Evolutionary conservation across 2,797 vertebrate species (phyloP).

Genomic region (Sarcophilus harrisii): DNA sequence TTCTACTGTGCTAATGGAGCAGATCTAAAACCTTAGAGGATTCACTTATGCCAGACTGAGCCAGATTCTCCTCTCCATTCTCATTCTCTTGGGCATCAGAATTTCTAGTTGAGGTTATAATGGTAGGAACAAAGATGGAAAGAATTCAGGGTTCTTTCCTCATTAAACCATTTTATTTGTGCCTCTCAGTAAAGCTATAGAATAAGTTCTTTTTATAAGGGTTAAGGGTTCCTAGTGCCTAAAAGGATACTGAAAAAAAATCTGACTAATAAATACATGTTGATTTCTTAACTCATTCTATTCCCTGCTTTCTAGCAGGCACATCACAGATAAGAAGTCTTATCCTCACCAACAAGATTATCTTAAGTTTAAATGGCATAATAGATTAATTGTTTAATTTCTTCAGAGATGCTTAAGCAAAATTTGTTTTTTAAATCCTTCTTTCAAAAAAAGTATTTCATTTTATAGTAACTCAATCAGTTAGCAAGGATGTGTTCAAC

Average conservation of each 20-base stretch:
- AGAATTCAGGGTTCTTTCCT: background rate
- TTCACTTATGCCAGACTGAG: background rate
- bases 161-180: background rate
- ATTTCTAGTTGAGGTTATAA: background rate
- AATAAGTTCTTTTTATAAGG: background rate
- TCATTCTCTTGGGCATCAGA: background rate
- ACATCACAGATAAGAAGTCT: background rate
- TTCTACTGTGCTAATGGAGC: background rate
- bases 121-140: background rate
- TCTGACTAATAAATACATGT: background rate
- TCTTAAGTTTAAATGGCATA: background rate
- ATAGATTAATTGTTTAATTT: background rate
- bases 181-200: background rate
- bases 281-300: background rate
- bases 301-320: background rate
- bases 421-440: background rate
- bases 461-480: background rate
- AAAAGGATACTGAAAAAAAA: slow-evolving; percentile 12
- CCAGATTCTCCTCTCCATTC: background rate
- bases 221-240: background rate
- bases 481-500: background rate
- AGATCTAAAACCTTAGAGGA: background rate
- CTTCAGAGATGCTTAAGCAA: background rate
- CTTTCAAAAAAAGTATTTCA: background rate
- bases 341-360: background rate